phyloP scores from a whole-genome alignment of 2,113 vertebrate genomes.

The Siphamia tubifer region DNA sequence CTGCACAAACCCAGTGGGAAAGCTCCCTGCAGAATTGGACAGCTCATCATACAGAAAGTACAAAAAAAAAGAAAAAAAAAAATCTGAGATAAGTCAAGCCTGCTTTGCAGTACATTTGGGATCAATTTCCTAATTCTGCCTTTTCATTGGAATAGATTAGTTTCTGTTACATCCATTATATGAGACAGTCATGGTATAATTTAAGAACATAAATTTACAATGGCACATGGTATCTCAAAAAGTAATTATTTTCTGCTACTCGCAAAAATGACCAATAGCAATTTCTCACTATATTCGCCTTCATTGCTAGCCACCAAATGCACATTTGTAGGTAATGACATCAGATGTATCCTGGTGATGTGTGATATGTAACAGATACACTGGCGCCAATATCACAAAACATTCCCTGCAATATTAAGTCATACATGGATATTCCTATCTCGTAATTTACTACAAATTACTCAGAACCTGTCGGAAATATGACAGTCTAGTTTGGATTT shows the following conservation, averaged over 20 bases:
- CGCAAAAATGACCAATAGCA: conserved; percentile 12
- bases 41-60: conserved; percentile 66
- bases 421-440: background rate
- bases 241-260: conserved; percentile 41
- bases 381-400: conserved; percentile 16
- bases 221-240: conserved; percentile 43
- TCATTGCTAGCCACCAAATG: background rate
- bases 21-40: conserved; percentile 69
- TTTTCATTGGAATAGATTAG: conserved; percentile 76
- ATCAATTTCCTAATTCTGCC: conserved; percentile 74
- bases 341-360: conserved; percentile 27
- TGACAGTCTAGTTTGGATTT: background rate
- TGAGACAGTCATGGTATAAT: conserved; percentile 54
- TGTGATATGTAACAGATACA: conserved; percentile 35
- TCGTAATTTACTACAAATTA: background rate
- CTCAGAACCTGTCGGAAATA: background rate
- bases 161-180: conserved; percentile 69
- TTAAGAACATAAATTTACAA: conserved; percentile 60
- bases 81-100: conserved; percentile 68
- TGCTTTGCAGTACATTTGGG: conserved; percentile 53
- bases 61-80: no score
- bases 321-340: conserved; percentile 1
- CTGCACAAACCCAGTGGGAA: conserved; percentile 48
- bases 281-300: background rate
- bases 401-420: background rate